Conservation (phyloP, 2,113 vertebrate species). For the Chascanopsetta lugubris region DNA sequence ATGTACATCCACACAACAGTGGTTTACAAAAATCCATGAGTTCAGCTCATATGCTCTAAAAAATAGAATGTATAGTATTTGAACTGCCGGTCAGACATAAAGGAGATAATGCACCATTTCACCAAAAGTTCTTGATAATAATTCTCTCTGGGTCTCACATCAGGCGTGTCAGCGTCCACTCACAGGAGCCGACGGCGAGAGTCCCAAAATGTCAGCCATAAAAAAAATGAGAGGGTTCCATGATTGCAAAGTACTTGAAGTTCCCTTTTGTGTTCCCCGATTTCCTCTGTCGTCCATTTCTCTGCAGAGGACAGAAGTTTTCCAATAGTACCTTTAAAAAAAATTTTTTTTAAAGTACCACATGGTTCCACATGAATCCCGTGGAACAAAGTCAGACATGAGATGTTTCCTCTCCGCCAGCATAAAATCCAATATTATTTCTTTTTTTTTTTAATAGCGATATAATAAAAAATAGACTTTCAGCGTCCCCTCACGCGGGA, state of each 20-base stretch:
- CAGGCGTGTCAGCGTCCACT: constrained; percentile 54
- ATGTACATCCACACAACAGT: constrained; percentile 93
- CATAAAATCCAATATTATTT: constrained; percentile 71
- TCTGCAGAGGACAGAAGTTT: constrained; percentile 41
- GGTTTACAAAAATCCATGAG: constrained; percentile 85
- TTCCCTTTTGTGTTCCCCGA: constrained; percentile 77
- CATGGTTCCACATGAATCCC: constrained; percentile 60
- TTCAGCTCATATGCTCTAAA: constrained; percentile 73
- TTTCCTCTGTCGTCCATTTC: constrained; percentile 58
- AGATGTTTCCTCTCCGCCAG: constrained; percentile 60
- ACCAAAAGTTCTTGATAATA: constrained; percentile 61
- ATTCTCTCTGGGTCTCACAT: constrained; percentile 65
- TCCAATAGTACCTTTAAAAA: constrained; percentile 51
- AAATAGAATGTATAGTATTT: constrained; percentile 70
- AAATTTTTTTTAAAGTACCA: constrained; percentile 63
- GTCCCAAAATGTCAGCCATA: constrained; percentile 62
- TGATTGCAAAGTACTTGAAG: constrained; percentile 66
- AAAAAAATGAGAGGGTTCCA: constrained; percentile 51
- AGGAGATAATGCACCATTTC: constrained; percentile 54
- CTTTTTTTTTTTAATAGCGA: constrained; percentile 71
- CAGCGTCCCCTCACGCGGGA: constrained; percentile 55
- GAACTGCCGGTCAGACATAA: constrained; percentile 67
- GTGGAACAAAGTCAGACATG: constrained; percentile 53
- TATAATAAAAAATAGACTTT: constrained; percentile 77
- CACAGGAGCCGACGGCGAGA: constrained; percentile 45